Evolutionary conservation across 1,140 invertebrate species (phyloP).

Genomic region (Drosophila mayri): DNA sequence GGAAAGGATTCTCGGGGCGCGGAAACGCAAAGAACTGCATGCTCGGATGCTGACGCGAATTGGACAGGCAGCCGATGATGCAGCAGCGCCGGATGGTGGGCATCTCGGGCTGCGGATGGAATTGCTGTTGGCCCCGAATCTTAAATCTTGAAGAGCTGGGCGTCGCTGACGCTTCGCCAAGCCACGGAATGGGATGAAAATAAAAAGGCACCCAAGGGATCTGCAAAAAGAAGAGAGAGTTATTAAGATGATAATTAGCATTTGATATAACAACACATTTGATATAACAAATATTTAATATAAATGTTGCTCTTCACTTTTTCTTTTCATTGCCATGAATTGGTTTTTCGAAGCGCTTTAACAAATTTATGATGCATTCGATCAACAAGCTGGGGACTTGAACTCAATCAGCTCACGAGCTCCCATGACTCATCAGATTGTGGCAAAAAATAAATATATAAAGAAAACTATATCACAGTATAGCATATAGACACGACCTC

Average conservation of each 20-base stretch:
- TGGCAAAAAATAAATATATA: slow-evolving; percentile 5
- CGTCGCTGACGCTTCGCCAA: slow-evolving; percentile 75
- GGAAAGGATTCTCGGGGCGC: slow-evolving; percentile 76
- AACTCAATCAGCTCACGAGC: slow-evolving; percentile 11
- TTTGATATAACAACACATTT: no score
- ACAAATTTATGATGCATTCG: slow-evolving; percentile 34
- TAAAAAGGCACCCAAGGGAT: slow-evolving; percentile 25
- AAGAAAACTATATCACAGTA: slow-evolving; percentile 7
- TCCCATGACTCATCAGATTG: slow-evolving; percentile 59
- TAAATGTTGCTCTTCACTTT: no score
- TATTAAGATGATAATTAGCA: neutral
- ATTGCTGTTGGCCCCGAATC: slow-evolving; percentile 65
- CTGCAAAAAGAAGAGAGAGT: slow-evolving; percentile 32
- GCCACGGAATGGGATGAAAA: slow-evolving; percentile 41
- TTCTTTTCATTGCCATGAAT: slow-evolving; percentile 8
- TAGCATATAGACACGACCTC: slow-evolving; percentile 40
- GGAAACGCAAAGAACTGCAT: slow-evolving; percentile 83
- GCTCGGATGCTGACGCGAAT: slow-evolving; percentile 75
- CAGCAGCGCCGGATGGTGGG: slow-evolving; percentile 81
- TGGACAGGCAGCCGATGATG: slow-evolving; percentile 79
- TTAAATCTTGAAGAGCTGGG: slow-evolving; percentile 48
- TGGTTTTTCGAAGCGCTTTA: slow-evolving; percentile 15
- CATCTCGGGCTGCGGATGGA: slow-evolving; percentile 62
- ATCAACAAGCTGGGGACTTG: slow-evolving; percentile 18
- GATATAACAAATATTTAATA: neutral